These are phyloP conservation scores for Drosophila demipolita DNA, from an alignment of 2,888 invertebrate genomes.

Conservation along the genomic window DNA sequence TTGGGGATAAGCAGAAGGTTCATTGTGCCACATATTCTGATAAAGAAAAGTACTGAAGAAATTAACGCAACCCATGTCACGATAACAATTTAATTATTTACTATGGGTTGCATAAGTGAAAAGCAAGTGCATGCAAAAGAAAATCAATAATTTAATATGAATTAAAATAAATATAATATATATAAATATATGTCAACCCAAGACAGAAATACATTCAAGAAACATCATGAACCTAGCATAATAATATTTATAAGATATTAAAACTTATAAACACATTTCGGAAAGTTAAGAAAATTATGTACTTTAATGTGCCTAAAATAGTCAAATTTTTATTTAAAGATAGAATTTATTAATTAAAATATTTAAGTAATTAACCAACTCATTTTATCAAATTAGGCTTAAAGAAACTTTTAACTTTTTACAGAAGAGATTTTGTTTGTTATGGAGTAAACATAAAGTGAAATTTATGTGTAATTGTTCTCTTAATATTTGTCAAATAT, in stretches of 20 bases:
- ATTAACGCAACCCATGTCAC: not conserved
- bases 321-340: not conserved
- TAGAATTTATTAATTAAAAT: not conserved
- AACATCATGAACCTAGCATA: not conserved
- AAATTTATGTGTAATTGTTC: not conserved
- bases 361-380: not conserved
- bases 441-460: too few relatives aligned
- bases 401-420: not conserved
- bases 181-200: not conserved
- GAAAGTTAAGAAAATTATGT: not conserved
- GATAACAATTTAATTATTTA: constrained; percentile 1
- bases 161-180: not conserved
- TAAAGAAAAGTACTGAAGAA: not conserved
- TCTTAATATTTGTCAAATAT: not conserved
- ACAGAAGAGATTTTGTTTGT: not conserved
- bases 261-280: not conserved
- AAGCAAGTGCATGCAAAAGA: not conserved
- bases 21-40: constrained; percentile 21
- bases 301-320: not conserved
- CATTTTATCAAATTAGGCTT: not conserved
- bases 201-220: not conserved
- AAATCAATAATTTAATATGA: constrained; percentile 1
- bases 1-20: constrained; percentile 27
- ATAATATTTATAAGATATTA: too few relatives aligned
- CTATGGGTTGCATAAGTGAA: not conserved